Evolutionary conservation across 2,113 vertebrate genomes (phyloP).

Genomic region (Siniperca knerii): DNA sequence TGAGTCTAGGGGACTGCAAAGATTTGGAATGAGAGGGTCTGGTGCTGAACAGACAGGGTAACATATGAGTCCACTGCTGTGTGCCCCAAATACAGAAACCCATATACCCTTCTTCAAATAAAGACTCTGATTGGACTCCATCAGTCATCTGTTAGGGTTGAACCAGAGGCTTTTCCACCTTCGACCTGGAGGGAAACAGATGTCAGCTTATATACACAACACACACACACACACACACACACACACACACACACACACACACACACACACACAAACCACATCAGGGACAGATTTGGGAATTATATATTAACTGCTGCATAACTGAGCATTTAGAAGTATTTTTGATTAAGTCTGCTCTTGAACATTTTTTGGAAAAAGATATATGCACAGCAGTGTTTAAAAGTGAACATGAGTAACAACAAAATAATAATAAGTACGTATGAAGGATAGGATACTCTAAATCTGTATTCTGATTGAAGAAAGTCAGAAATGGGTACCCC

Average conservation of each 20-base stretch:
- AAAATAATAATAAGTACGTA: not conserved
- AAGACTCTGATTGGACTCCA: conserved; percentile 68
- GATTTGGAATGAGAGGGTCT: conserved; percentile 30
- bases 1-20: conserved; percentile 23
- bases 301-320: not conserved
- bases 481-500: no score
- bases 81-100: conserved; percentile 42
- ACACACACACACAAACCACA: conserved; percentile 6
- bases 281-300: not conserved
- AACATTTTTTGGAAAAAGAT: not conserved
- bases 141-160: conserved; percentile 54
- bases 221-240: conserved; percentile 10
- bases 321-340: not conserved
- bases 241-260: not conserved
- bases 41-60: conserved; percentile 47
- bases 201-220: conserved; percentile 13
- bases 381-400: not conserved
- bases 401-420: not conserved
- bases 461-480: no score
- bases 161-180: conserved; percentile 50
- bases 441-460: not conserved
- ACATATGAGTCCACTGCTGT: conserved; percentile 38
- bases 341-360: not conserved
- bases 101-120: conserved; percentile 52
- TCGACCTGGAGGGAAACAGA: conserved; percentile 47